Evolutionary conservation across 2,797 vertebrate species (phyloP).

Genomic region (Nannoperca obscura): DNA sequence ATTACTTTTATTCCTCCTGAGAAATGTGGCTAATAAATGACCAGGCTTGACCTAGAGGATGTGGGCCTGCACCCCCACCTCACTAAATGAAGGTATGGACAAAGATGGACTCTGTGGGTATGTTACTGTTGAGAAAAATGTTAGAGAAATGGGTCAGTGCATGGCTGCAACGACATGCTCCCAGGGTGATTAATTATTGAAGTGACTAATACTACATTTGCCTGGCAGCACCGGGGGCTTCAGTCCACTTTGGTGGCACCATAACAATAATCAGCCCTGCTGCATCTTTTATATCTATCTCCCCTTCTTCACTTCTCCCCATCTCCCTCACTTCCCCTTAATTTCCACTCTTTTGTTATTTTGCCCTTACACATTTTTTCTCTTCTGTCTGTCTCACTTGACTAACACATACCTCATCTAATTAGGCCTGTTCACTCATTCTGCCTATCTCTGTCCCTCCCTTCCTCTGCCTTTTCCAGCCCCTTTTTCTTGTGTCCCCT

Average conservation of each 20-base stretch:
- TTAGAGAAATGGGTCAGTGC: constrained; percentile 84
- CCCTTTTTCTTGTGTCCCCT: constrained; percentile 56
- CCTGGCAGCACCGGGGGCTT: constrained; percentile 79
- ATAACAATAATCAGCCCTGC: constrained; percentile 74
- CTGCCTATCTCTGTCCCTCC: constrained; percentile 27
- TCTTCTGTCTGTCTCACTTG: constrained; percentile 52
- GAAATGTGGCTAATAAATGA: constrained; percentile 85
- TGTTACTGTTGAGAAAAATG: constrained; percentile 74
- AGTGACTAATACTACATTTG: constrained; percentile 88
- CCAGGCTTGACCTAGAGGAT: constrained; percentile 81
- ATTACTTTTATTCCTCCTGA: constrained; percentile 82
- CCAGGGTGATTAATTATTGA: constrained; percentile 88
- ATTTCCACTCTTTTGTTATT: constrained; percentile 59
- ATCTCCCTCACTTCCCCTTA: constrained; percentile 42
- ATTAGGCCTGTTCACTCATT: constrained; percentile 66
- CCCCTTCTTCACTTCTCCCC: constrained; percentile 30
- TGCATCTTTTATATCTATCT: constrained; percentile 70
- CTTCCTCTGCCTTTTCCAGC: constrained; percentile 56
- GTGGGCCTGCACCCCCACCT: constrained; percentile 61
- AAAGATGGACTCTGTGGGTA: constrained; percentile 66
- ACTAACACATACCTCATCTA: constrained; percentile 61
- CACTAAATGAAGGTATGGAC: constrained; percentile 62
- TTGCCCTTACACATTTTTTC: constrained; percentile 56
- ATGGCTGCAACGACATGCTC: constrained; percentile 80
- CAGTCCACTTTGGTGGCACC: constrained; percentile 79